Evolutionary conservation across 2,888 invertebrate genomes (phyloP), one percentile per base, ranked within the genome.

Genomic region (Blera fallax): DNA sequence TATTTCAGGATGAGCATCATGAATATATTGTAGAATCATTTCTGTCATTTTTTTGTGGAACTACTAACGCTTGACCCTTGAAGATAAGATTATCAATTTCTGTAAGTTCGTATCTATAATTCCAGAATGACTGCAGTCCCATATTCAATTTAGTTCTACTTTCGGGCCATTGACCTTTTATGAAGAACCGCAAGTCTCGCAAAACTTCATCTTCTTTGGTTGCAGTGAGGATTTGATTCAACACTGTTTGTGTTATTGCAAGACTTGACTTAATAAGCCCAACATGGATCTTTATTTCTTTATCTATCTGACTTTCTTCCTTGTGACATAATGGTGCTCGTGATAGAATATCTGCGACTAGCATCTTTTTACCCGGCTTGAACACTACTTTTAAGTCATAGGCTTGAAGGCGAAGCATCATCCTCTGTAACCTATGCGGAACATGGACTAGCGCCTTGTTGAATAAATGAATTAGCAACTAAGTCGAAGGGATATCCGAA

Each of bases 311-410:
- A 50, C 65, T 69, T 64, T 81, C 37, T 10, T 60, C n/a, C 37
- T 60, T 72, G 8, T 72, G 21, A 60, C 48, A 45, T 32, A 74
- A 18, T 43, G 84, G 77, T 4, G 85, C 95, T 94, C 67, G 93
- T 93, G 87, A 90, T 90, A 65, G 92, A 91, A 16, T 95, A 95
- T 87, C 88, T 4, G 87, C 85, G 1, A 87, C 78, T 11, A 64
- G 79, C 27, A 87, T 40, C 4, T 74, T 43, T 29, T 58, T 82
- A 8, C 82, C 87, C 0, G 82, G 87, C 27, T 77, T 87, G 58
- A 87, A 87, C 48, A 58, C 14, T 3, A 87, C 65, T 16, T 21
- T 27, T n/a, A 87, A 40, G 32, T 87, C 74, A 60, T 87, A 87
- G n/a, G 27, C 45, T 24, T 82, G 83, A 40, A 81, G 52, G 10